phyloP scores from a whole-genome alignment of 2,113 vertebrate genomes.

The Anthoscopus minutus region DNA sequence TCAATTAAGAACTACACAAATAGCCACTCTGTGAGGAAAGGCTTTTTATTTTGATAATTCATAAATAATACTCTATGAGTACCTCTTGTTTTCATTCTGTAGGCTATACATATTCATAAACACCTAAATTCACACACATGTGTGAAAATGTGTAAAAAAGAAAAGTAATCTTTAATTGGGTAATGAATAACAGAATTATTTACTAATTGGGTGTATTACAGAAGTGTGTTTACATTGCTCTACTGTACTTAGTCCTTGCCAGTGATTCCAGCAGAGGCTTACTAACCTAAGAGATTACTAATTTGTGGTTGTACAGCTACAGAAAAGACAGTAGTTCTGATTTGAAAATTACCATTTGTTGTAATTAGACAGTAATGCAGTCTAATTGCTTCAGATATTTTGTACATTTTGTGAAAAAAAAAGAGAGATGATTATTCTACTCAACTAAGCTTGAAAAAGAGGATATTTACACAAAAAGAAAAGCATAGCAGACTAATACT shows the following conservation, averaged over 20 bases:
- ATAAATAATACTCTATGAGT: conserved; percentile 1
- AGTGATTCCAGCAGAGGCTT: neutral
- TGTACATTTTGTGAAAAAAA: neutral
- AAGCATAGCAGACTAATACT: neutral
- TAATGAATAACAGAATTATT: neutral
- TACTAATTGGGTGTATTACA: neutral
- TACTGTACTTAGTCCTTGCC: neutral
- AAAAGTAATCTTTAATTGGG: neutral
- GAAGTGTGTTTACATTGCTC: neutral
- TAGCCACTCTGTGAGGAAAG: conserved; percentile 18
- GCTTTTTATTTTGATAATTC: conserved; percentile 51
- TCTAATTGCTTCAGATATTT: conserved; percentile 33
- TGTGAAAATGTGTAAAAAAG: neutral
- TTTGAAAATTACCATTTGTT: conserved; percentile 37
- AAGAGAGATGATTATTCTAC: neutral
- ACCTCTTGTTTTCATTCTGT: conserved; percentile 8
- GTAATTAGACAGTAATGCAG: conserved; percentile 8
- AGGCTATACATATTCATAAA: neutral
- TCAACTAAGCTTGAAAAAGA: neutral
- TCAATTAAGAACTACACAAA: conserved; percentile 64
- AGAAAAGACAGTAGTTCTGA: conserved; percentile 24
- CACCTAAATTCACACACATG: neutral
- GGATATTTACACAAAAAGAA: neutral
- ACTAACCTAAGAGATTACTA: neutral
- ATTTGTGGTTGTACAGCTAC: conserved; percentile 10